Percentiles rank a stretch among this genome's conserved stretches.
Evolutionary conservation across 2,113 vertebrate genomes (phyloP).

Genomic region (Rhinopomastus cyanomelas): DNA sequence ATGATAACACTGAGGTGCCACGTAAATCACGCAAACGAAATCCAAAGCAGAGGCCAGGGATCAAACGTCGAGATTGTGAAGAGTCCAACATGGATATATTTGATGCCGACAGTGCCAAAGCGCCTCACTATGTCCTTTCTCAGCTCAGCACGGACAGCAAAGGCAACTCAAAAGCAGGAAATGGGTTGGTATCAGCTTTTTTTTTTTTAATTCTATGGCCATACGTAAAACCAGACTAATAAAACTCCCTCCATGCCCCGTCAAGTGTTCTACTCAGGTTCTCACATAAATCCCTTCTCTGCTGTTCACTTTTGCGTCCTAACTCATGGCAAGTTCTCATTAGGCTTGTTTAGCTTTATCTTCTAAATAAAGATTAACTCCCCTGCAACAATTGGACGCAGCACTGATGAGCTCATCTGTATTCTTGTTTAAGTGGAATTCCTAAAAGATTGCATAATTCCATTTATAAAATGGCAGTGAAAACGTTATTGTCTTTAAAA

Average conservation of each 20-base stretch:
- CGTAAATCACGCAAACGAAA: slow-evolving; percentile 98
- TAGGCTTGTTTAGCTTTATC: slow-evolving; percentile 41
- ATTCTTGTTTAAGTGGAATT: slow-evolving; percentile 14
- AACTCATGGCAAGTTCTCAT: slow-evolving; percentile 4
- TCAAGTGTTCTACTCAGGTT: slow-evolving; percentile 56
- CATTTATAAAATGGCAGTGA: background rate
- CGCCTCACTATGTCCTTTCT: slow-evolving; percentile 98
- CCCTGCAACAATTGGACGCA: background rate
- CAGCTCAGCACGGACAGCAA: slow-evolving; percentile 96
- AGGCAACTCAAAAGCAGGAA: slow-evolving; percentile 91
- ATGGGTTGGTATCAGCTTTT: slow-evolving; percentile 85
- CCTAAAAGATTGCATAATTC: slow-evolving; percentile 25
- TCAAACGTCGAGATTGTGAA: slow-evolving; percentile 83
- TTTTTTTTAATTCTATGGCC: slow-evolving; percentile 65
- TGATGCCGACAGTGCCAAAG: slow-evolving; percentile 99
- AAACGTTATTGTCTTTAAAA: background rate
- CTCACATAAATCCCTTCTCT: slow-evolving; percentile 50
- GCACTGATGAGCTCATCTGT: background rate
- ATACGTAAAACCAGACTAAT: slow-evolving; percentile 65
- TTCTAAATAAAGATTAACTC: slow-evolving; percentile 28
- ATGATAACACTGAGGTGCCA: slow-evolving; percentile 98
- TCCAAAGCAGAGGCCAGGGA: slow-evolving; percentile 94
- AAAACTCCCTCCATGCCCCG: slow-evolving; percentile 3
- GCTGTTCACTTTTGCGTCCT: background rate
- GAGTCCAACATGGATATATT: slow-evolving; percentile 97